Base-by-base conservation (phyloP, 2,113 vertebrate species). In the Hiodon alosoides region DNA sequence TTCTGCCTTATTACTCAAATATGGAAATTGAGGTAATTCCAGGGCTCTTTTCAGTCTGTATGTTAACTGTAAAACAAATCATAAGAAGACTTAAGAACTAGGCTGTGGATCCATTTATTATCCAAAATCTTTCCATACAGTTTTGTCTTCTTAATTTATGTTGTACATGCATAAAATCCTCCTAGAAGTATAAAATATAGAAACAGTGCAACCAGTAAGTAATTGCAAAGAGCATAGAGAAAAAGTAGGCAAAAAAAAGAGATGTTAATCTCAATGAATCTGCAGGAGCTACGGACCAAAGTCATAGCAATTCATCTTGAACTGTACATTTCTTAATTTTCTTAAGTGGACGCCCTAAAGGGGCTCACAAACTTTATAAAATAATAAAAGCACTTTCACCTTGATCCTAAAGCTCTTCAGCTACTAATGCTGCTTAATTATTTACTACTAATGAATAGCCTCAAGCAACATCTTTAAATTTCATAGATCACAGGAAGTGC, bases 361-460 rank as follows among this genome's bases (percentile, higher is more conserved):
- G 88, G 89, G 67, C 72, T 66, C 81, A 83, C 83, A 87, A 90
- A 90, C 86, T 86, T 83, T 78, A 88, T 88, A 70, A 89, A 90
- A 89, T 87, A 87, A 90, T 88, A 90, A 88, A 81, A 83, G 77
- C 78, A 81, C 80, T 88, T 87, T 86, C 84, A 89, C 89, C 87
- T 88, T 84, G 79, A 79, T 52, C 67, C 72, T 17, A 71, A 74
- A 47, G 52, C 53, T 74, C 62, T 74, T 11, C 17, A 78, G 78
- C 82, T 80, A 85, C 85, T 82, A 31, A 46, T 80, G 76, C 78
- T 77, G 78, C 82, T 89, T 83, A 89, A 90, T 89, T 89, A 90
- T 90, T 89, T 86, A 90, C 82, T 77, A 72, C 86, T 88, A 89
- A 88, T 89, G 88, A 90, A 90, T 81, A 76, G 87, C 88, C 84